Evolutionary conservation across 2,888 invertebrate species (phyloP), one percentile per base, ranked within the genome.

Genomic region (Apotomis capreana): DNA sequence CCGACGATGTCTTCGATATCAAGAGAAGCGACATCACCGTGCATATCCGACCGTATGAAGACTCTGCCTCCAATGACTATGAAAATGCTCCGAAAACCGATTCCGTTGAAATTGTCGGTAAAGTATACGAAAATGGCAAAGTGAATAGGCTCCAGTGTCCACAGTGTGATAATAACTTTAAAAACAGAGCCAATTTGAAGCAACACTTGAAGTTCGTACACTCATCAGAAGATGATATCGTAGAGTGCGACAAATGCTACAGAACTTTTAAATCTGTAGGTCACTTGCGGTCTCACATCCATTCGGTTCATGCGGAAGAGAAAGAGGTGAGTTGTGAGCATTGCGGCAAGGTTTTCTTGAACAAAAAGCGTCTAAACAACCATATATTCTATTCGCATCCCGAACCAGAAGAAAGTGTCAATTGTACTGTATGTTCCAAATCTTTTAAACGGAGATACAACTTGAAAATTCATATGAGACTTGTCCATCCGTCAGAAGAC

Each of bases 301-400:
- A 75, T 46, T 82, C 83, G 0, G 82, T 83, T 0, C 84, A 84
- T 37, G 77, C 76, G 0, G 77, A 78, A 0, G 75, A 77, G 0
- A 75, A 74, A 0, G 77, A 79, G 52, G 78, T 81, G 0, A 62
- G 63, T 3, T 86, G 86, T 44, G 69, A 77, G 4, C 75, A 76
- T 0, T 86, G 86, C 36, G 69, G 76, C 0, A 85, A 85, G 73
- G 74, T 74, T 0, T 86, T 85, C 68, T 13, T 75, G 8, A 84
- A 80, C 55, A 80, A 82, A 59, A 83, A 82, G 67, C 80, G 82
- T 26, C 70, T 86, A 0, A 78, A 78, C 46, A 83, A 84, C 46
- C 86, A 86, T 69, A 78, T 82, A 0, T 85, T 81, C 67, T 84
- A 79, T 60, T 78, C 84, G 0, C 86, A 86, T 36, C 81, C 84